Conservation (phyloP, 1,140 invertebrate genomes). For the Leptopilina boulardi region DNA sequence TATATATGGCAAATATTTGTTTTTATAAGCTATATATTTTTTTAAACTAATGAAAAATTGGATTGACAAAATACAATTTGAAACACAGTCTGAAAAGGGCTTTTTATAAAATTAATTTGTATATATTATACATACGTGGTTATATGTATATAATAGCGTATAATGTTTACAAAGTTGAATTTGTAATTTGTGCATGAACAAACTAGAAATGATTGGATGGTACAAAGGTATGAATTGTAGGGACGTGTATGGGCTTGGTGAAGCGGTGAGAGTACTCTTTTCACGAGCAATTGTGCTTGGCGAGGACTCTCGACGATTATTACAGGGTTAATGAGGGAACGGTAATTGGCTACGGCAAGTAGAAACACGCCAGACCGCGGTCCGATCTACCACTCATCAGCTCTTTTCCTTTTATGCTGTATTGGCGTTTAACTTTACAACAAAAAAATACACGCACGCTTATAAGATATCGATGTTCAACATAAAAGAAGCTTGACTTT, state of each 20-base stretch:
- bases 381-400: conserved; percentile 49
- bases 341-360: conserved; percentile 68
- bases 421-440: conserved; percentile 11
- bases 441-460: not conserved
- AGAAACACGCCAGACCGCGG: conserved; percentile 53
- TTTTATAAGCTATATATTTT: no score
- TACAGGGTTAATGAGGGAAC: conserved; percentile 69
- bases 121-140: not conserved
- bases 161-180: conserved; percentile 9
- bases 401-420: conserved; percentile 15
- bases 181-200: conserved; percentile 11
- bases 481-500: not conserved
- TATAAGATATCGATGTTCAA: not conserved
- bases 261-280: conserved; percentile 50
- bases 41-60: no score
- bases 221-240: conserved; percentile 1
- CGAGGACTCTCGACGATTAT: conserved; percentile 62
- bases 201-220: not conserved
- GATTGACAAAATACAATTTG: no score
- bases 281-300: conserved; percentile 62
- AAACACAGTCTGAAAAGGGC: not conserved
- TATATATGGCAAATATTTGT: no score
- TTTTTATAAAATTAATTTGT: not conserved
- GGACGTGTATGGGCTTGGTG: conserved; percentile 40
- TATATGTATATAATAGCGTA: not conserved